Conservation (phyloP, 1,140 invertebrate species). For the Lepidurus couesii region DNA sequence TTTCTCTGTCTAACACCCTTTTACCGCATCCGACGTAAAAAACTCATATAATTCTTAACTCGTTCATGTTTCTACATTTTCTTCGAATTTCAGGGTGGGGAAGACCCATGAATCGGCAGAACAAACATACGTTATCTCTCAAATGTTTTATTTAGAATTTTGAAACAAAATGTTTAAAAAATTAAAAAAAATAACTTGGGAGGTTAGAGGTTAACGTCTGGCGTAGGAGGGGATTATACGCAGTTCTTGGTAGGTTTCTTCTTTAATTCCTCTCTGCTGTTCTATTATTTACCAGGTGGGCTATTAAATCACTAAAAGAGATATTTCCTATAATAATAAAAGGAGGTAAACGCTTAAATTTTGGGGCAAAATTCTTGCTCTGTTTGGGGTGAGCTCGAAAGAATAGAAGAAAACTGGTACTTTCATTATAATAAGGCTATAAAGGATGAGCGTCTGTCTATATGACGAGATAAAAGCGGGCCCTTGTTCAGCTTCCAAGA, state of each 20-base stretch:
- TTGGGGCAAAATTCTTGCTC: neutral
- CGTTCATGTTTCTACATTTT: too few species aligned
- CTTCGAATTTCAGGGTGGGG: too few species aligned
- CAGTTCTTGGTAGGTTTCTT: neutral
- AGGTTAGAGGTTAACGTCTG: too few species aligned
- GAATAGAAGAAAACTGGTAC: conserved; percentile 16
- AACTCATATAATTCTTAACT: too few species aligned
- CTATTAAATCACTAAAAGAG: neutral
- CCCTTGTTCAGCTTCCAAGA: neutral
- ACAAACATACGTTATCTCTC: too few species aligned
- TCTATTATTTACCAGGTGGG: neutral
- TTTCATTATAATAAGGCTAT: conserved; percentile 20
- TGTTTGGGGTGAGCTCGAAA: neutral
- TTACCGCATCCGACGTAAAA: too few species aligned
- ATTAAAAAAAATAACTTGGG: too few species aligned
- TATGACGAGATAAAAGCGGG: conserved; percentile 14
- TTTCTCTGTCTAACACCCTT: too few species aligned
- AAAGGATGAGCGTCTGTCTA: conserved; percentile 8
- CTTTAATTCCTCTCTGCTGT: neutral
- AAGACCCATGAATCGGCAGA: too few species aligned
- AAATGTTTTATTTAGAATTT: too few species aligned
- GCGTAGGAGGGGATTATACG: too few species aligned
- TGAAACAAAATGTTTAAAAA: too few species aligned
- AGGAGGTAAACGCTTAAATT: neutral
- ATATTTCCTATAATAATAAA: neutral